These are phyloP conservation scores for Sandelia bainsii DNA, from an alignment of 2,797 vertebrate genomes.

Conservation along the genomic window DNA sequence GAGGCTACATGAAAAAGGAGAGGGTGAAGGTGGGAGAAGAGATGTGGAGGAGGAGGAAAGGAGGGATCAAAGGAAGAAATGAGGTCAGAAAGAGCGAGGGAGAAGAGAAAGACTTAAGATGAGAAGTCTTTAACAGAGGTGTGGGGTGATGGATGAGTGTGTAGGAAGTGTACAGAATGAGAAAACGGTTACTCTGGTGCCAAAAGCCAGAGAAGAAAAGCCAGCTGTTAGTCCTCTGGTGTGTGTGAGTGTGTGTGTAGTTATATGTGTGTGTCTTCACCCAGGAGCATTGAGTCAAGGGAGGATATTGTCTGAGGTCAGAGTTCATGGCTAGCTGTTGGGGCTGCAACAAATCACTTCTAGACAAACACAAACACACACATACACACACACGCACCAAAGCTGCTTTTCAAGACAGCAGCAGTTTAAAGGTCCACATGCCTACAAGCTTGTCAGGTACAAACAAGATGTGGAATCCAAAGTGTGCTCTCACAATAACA, in stretches of 20 bases:
- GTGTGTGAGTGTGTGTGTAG: slow-evolving; percentile 7
- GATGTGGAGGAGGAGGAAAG: not conserved
- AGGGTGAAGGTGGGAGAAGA: no score
- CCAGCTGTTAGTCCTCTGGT: slow-evolving; percentile 35
- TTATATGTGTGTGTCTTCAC: slow-evolving; percentile 20
- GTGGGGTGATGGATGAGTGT: slow-evolving; percentile 68
- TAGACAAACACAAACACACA: slow-evolving; percentile 23
- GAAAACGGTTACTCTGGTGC: slow-evolving; percentile 57
- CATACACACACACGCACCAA: not conserved
- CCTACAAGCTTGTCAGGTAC: slow-evolving; percentile 8
- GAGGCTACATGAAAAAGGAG: slow-evolving; percentile 3
- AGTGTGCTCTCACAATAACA: not conserved
- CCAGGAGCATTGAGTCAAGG: slow-evolving; percentile 42
- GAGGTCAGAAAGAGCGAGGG: slow-evolving; percentile 34
- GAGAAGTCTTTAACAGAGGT: slow-evolving; percentile 53
- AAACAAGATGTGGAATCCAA: slow-evolving; percentile 13
- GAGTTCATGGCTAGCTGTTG: slow-evolving; percentile 45
- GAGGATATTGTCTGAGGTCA: slow-evolving; percentile 63
- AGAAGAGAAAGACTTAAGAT: slow-evolving; percentile 41
- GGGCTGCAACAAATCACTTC: slow-evolving; percentile 58
- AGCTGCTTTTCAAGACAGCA: not conserved
- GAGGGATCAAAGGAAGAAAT: slow-evolving; percentile 28
- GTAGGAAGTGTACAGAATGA: slow-evolving; percentile 54
- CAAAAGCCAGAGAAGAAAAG: slow-evolving; percentile 45
- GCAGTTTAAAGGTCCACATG: slow-evolving; percentile 1